Base-by-base conservation (phyloP, 2,888 invertebrate genomes). In the Amiota communis region DNA sequence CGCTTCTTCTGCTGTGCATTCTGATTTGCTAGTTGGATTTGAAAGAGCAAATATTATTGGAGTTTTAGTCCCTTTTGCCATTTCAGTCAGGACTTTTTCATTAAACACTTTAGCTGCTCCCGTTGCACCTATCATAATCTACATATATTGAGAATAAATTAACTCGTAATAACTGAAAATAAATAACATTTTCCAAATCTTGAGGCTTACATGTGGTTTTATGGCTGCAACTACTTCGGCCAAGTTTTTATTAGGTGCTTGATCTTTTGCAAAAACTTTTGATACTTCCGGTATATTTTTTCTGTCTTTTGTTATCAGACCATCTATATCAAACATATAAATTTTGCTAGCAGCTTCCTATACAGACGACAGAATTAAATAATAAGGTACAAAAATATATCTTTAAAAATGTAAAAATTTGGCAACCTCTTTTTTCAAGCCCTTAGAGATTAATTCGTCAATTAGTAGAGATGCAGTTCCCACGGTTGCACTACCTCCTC, bases 1-100 rank as follows among this genome's bases (percentile, higher is more conserved):
- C 0, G 85, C 83, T 76, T 83, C 80, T 13, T 83, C 82, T 10
- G 86, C 83, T 0, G 85, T 80, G 51, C 83, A 83, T 48, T 83
- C 83, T 0, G 83, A 64, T 36, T 85, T 81, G 8, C 13, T 72
- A 8, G 83, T 86, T 8, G 83, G 83, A 76, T 86, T 86, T 8
- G 83, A 83, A 15, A 83, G 77, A 1, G 83, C 83, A 8, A 83
- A 76, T 8, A 83, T 74, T 0, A 74, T 83, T 0, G 86, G 86
- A 0, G 71, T 68, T 6, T 83, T 74, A 15, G 82, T 72, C n/a
- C 67, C 69, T 12, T 73, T 51, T 1, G 72, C 80, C 79, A 83
- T 74, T 1, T 10, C n/a, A 0, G 74, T 65, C 3, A 83, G 69
- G 0, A 83, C 71, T 6, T 79, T 63, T 4, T 86, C 86, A 0